Percentiles rank a stretch among this genome's conserved stretches.
phyloP scores from a whole-genome alignment of 2,797 vertebrate species.

The Nothura maculosa region DNA sequence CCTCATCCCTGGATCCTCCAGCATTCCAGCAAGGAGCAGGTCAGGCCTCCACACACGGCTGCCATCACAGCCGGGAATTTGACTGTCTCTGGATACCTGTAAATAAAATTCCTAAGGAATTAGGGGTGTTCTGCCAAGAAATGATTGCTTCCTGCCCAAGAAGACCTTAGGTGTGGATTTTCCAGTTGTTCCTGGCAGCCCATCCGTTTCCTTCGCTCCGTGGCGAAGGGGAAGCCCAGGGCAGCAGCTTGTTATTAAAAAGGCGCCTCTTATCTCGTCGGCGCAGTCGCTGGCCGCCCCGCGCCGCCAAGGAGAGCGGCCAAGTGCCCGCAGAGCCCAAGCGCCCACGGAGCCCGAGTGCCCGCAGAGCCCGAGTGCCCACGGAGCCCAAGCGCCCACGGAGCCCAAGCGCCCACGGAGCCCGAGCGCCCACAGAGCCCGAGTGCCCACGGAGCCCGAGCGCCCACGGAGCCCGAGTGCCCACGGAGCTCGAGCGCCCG shows the following conservation, averaged over 20 bases:
- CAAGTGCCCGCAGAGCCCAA: too few species aligned
- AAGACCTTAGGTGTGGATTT: fast-evolving
- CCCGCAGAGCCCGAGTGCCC: neutral
- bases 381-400: too few species aligned
- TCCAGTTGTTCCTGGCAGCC: neutral
- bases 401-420: too few species aligned
- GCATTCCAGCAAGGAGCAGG: neutral
- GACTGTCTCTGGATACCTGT: neutral
- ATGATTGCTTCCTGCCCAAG: slow-evolving; percentile 26
- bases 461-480: too few species aligned
- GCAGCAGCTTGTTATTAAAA: neutral
- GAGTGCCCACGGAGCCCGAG: too few species aligned
- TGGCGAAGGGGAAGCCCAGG: neutral
- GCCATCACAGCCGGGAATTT: fast-evolving
- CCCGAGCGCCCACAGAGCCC: neutral
- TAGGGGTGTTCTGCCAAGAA: neutral
- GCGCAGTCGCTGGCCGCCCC: neutral
- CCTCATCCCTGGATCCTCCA: neutral
- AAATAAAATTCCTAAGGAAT: neutral
- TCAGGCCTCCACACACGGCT: fast-evolving
- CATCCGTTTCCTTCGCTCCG: neutral
- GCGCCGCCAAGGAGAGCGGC: too few species aligned
- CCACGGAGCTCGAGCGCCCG: neutral
- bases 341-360: too few species aligned
- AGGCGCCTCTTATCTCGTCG: slow-evolving; percentile 21